Conservation (phyloP, 2,797 vertebrate genomes). For the Periophthalmus magnuspinnatus region DNA sequence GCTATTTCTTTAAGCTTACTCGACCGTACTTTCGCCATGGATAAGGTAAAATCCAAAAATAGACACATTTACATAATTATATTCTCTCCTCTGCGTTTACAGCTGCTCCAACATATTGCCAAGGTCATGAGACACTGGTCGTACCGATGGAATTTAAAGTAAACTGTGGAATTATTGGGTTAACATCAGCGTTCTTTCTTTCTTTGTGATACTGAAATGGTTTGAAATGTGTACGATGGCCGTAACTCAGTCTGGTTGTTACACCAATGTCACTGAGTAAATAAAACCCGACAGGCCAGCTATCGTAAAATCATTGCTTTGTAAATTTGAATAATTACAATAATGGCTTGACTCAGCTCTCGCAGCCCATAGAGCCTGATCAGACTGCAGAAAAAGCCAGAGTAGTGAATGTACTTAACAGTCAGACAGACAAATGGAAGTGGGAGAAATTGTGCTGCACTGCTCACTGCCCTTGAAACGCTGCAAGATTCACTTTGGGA, state of each 20-base stretch:
- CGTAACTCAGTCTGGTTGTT: neutral
- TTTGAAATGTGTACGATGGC: neutral
- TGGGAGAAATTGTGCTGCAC: neutral
- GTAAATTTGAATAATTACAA: neutral
- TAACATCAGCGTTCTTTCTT: too few species aligned
- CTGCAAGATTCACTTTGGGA: conserved; percentile 9
- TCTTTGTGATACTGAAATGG: neutral
- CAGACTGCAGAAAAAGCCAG: neutral
- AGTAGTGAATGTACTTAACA: conserved; percentile 18
- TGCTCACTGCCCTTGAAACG: conserved; percentile 15
- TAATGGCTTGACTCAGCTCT: neutral
- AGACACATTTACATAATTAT: neutral
- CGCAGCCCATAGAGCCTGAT: neutral
- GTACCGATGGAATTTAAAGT: neutral
- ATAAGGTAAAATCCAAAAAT: too few species aligned
- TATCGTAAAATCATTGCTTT: neutral
- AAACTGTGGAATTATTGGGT: neutral
- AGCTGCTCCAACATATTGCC: neutral
- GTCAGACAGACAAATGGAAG: conserved; percentile 16
- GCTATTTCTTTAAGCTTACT: neutral
- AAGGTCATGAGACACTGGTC: neutral
- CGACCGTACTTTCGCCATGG: too few species aligned
- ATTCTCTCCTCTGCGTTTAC: neutral
- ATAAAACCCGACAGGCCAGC: too few species aligned
- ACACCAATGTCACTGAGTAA: too few species aligned